A percentile compares a stretch with the other conserved stretches of the same genome.
phyloP scores from a whole-genome alignment of 2,888 invertebrate genomes.

The Blastobasis adustella region DNA sequence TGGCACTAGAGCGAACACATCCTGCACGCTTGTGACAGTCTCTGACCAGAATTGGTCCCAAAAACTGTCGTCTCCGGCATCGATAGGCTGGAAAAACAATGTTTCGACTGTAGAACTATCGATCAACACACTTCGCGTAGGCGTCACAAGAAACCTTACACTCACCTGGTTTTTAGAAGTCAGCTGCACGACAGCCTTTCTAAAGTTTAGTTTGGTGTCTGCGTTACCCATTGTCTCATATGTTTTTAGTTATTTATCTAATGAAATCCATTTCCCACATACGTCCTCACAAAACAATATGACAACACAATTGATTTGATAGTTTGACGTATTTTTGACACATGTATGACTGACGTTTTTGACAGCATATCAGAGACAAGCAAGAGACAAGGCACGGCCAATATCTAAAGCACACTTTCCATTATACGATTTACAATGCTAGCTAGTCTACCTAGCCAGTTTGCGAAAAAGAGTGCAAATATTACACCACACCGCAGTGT shows the following conservation, averaged over 20 bases:
- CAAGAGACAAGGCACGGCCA: too few relatives aligned
- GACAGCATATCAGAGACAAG: slow-evolving; percentile 32
- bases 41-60: slow-evolving; percentile 99
- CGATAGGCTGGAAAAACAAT: slow-evolving; percentile 83
- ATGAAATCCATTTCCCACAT: slow-evolving; percentile 46
- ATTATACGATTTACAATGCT: too few relatives aligned
- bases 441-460: too few relatives aligned
- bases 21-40: slow-evolving; percentile 93
- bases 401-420: too few relatives aligned
- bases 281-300: slow-evolving; percentile 42
- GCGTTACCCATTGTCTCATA: slow-evolving; percentile 91
- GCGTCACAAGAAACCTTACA: neutral
- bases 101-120: slow-evolving; percentile 22
- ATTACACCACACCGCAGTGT: too few relatives aligned
- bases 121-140: slow-evolving; percentile 6
- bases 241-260: slow-evolving; percentile 29
- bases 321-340: too few relatives aligned
- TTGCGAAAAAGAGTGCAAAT: too few relatives aligned
- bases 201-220: slow-evolving; percentile 97
- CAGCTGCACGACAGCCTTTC: slow-evolving; percentile 97
- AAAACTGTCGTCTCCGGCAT: slow-evolving; percentile 92
- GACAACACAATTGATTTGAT: slow-evolving; percentile 15
- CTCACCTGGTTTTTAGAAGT: slow-evolving; percentile 96
- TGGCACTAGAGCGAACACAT: slow-evolving; percentile 97
- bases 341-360: too few relatives aligned